These are phyloP conservation scores for Trichonephila clavipes DNA, from an alignment of 1,140 invertebrate species.

Conservation along the genomic window DNA sequence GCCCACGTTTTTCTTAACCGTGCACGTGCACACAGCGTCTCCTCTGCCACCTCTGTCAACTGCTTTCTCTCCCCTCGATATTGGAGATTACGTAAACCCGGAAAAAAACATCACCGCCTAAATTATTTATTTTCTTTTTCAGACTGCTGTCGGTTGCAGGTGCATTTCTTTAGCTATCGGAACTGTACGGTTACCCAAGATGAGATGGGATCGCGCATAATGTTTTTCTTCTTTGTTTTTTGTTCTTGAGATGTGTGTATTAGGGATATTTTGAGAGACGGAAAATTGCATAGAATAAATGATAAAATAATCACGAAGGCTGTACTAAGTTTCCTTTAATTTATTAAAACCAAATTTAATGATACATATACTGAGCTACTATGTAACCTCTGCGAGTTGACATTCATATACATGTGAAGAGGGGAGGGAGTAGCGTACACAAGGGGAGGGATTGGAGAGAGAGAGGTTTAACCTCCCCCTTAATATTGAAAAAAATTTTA, in stretches of 20 bases:
- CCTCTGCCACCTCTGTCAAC: slow-evolving; percentile 45
- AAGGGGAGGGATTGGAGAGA: too few species aligned
- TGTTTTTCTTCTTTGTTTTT: not conserved
- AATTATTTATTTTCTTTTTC: slow-evolving; percentile 52
- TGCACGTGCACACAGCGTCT: slow-evolving; percentile 42
- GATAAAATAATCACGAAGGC: too few species aligned
- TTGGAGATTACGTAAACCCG: slow-evolving; percentile 54
- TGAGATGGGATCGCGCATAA: not conserved
- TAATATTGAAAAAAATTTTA: too few species aligned
- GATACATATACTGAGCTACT: too few species aligned
- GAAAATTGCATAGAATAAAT: too few species aligned
- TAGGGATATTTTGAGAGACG: too few species aligned
- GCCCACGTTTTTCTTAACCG: slow-evolving; percentile 33
- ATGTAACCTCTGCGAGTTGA: too few species aligned
- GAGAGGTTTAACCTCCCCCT: too few species aligned
- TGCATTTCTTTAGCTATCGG: slow-evolving; percentile 4
- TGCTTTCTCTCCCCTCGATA: not conserved
- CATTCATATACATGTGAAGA: too few species aligned
- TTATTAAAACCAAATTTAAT: too few species aligned
- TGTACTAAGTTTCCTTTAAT: too few species aligned
- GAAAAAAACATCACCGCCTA: slow-evolving; percentile 23
- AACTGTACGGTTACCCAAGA: not conserved
- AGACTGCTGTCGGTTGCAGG: slow-evolving; percentile 13
- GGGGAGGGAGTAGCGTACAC: too few species aligned
- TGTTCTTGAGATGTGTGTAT: not conserved